Percentiles rank a stretch among this genome's conserved stretches.
Evolutionary conservation across 2,113 vertebrate species (phyloP).

Genomic region (Taxidea taxus): DNA sequence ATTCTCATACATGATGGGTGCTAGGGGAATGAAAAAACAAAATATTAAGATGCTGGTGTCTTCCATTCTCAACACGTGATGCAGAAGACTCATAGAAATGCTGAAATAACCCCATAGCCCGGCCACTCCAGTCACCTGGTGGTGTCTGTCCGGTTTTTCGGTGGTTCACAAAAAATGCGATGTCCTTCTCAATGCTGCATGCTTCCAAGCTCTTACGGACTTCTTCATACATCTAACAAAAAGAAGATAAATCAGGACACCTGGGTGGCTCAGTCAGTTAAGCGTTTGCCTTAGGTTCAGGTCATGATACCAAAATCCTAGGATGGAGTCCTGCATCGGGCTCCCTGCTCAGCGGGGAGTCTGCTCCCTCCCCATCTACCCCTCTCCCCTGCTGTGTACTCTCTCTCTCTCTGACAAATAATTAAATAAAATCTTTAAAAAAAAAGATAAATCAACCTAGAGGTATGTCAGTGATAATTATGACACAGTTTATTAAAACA

Average conservation of each 20-base stretch:
- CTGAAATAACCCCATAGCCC: not conserved
- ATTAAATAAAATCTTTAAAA: not conserved
- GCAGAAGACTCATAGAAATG: not conserved
- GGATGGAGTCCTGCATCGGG: too few relatives aligned
- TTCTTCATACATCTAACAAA: slow-evolving; percentile 91
- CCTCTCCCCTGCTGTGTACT: too few relatives aligned
- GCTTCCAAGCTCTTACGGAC: slow-evolving; percentile 93
- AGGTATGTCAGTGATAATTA: not conserved
- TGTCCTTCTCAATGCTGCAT: slow-evolving; percentile 93
- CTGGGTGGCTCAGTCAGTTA: not conserved
- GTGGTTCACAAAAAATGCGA: slow-evolving; percentile 92
- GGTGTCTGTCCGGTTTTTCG: slow-evolving; percentile 89
- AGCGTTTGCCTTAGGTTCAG: not conserved
- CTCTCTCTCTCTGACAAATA: too few relatives aligned
- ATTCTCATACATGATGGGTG: slow-evolving; percentile 92
- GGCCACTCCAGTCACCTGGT: slow-evolving; percentile 84
- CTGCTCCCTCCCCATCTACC: too few relatives aligned
- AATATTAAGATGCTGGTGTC: not conserved
- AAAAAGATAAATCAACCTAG: not conserved
- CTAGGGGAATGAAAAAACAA: slow-evolving; percentile 75
- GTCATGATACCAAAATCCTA: too few relatives aligned
- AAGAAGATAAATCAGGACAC: not conserved
- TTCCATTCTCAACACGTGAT: not conserved
- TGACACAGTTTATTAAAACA: not conserved
- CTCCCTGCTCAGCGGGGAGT: too few relatives aligned